Conservation (phyloP, 1,140 invertebrate genomes). For the Zaprionus tsacasi region DNA sequence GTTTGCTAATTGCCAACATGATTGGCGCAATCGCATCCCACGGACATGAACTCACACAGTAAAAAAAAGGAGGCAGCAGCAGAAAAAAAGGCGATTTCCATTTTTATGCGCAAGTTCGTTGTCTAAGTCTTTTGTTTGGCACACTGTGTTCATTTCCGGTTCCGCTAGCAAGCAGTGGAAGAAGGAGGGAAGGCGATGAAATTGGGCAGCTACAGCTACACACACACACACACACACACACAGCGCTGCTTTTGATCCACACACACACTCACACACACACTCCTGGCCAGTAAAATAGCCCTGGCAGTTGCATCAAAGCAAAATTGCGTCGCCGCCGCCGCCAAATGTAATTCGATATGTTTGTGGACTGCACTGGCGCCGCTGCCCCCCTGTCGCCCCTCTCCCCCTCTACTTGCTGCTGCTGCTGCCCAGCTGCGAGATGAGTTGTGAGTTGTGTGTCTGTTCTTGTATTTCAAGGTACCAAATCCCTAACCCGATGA, state of each 20-base stretch:
- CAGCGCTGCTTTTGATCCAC: conserved; percentile 32
- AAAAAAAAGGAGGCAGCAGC: background rate
- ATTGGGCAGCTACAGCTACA: conserved; percentile 24
- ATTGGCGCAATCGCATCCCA: conserved; percentile 52
- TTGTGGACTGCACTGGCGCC: conserved; percentile 65
- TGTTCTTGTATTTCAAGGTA: conserved; percentile 56
- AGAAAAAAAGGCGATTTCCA: background rate
- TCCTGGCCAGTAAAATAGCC: conserved; percentile 12
- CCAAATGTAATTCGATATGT: conserved; percentile 69
- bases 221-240: conserved; percentile 20
- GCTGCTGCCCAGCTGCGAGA: conserved; percentile 13
- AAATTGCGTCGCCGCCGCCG: conserved; percentile 47
- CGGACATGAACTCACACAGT: background rate
- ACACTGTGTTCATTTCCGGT: conserved; percentile 62
- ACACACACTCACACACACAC: background rate
- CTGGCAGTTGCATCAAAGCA: conserved; percentile 63
- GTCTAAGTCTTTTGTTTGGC: conserved; percentile 50
- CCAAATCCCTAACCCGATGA: conserved; percentile 25
- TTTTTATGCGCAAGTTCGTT: conserved; percentile 39
- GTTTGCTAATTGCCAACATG: conserved; percentile 66
- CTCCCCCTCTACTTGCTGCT: background rate
- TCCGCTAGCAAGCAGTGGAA: conserved; percentile 40
- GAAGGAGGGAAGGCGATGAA: conserved; percentile 1
- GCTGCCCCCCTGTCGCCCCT: conserved; percentile 18
- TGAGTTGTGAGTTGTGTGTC: conserved; percentile 22